Percentiles rank a stretch among this genome's conserved stretches.
Evolutionary conservation across 2,888 invertebrate species (phyloP).

Genomic region (Coleophora deauratella): DNA sequence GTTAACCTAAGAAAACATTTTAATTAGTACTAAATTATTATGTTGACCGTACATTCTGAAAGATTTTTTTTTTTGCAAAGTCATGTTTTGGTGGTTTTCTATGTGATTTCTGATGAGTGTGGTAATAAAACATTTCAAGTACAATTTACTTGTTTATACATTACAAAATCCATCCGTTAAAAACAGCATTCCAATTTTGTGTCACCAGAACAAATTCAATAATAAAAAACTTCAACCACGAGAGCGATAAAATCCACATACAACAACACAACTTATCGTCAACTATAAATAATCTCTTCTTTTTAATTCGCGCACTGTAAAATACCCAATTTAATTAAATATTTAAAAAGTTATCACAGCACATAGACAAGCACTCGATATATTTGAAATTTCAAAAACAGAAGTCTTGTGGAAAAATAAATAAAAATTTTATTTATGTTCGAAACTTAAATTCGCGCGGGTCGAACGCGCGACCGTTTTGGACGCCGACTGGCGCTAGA

Average conservation of each 20-base stretch:
- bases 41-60: too few species aligned
- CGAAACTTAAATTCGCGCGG: slow-evolving; percentile 23
- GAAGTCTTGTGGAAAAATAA: too few species aligned
- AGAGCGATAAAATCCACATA: slow-evolving; percentile 25
- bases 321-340: slow-evolving; percentile 1
- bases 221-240: slow-evolving; percentile 11
- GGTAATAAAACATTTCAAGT: too few species aligned
- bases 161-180: slow-evolving; percentile 5
- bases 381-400: too few species aligned
- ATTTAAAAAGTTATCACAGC: neutral
- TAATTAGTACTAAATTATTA: too few species aligned
- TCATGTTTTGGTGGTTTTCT: too few species aligned
- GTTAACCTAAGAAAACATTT: too few species aligned
- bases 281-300: slow-evolving; percentile 3
- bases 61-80: too few species aligned
- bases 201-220: slow-evolving; percentile 40
- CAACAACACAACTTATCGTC: slow-evolving; percentile 14
- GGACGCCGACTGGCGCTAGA: slow-evolving; percentile 36
- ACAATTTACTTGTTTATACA: neutral
- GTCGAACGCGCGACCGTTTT: slow-evolving; percentile 39
- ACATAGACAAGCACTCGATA: too few species aligned
- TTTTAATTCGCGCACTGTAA: slow-evolving; percentile 9
- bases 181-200: slow-evolving; percentile 20
- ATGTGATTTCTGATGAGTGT: too few species aligned
- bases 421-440: slow-evolving; percentile 14